Conservation (phyloP, 2,888 invertebrate genomes). For the Rhamnusium bicolor region DNA sequence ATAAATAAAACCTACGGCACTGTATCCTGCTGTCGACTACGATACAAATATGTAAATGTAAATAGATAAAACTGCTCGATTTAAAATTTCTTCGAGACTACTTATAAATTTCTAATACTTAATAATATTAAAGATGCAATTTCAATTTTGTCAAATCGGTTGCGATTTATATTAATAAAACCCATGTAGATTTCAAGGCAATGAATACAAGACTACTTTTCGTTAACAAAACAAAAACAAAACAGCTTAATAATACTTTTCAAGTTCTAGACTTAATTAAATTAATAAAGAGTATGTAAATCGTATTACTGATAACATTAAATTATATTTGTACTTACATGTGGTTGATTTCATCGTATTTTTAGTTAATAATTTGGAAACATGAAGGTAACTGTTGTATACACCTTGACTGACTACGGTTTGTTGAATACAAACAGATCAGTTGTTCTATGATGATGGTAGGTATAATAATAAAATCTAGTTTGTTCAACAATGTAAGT, state of each 20-base stretch:
- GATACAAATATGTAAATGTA: not conserved
- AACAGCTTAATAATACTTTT: not conserved
- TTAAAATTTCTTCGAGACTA: too few species aligned
- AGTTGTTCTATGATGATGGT: conserved; percentile 21
- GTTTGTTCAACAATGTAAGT: conserved; percentile 21
- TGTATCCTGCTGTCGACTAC: not conserved
- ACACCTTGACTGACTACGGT: conserved; percentile 27
- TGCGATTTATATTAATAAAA: not conserved
- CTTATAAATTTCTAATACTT: too few species aligned
- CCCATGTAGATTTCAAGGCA: conserved; percentile 1
- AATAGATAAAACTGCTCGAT: not conserved
- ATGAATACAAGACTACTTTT: not conserved
- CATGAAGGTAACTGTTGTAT: conserved; percentile 24
- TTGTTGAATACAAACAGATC: conserved; percentile 23
- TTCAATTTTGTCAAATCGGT: not conserved
- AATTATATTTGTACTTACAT: conserved; percentile 27
- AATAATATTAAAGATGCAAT: not conserved
- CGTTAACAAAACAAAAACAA: conserved; percentile 5
- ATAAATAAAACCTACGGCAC: not conserved
- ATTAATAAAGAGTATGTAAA: not conserved
- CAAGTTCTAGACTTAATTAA: not conserved
- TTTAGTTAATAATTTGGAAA: not conserved
- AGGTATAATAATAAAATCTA: conserved; percentile 29
- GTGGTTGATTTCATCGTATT: conserved; percentile 21
- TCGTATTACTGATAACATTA: not conserved